Base-by-base conservation (phyloP, 2,113 vertebrate genomes). In the Puntigrus tetrazona region DNA sequence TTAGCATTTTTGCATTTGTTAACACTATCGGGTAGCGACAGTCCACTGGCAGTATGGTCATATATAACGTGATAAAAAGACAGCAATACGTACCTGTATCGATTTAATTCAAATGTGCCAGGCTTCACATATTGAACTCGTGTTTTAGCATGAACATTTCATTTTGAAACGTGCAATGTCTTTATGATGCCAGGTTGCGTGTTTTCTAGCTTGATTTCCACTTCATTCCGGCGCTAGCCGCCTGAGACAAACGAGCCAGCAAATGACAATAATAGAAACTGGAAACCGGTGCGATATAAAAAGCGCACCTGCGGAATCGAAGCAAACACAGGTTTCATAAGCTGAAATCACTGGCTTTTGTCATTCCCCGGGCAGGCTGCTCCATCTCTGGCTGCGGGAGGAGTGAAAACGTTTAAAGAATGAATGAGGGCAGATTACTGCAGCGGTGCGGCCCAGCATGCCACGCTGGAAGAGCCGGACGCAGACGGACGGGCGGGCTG, bases 331-430 rank as follows among this genome's bases (percentile, higher is more conserved):
- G 43, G 41, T 78, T 69, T 63, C 57, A 57, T 82, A 52, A 65
- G 38, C 78, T 85, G 75, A 83, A 83, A 82, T 74, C 72, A 63
- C 86, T 73, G 20, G 11, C 77, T 75, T 69, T 47, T 27, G 55
- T n/a, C 52, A 20, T 78, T 82, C 27, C 75, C 41, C 59, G 81
- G 45, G 67, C 69, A 80, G 67, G 84, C 36, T 76, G 61, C 36
- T 75, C 55, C n/a, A 18, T 75, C 67, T 55, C 29, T 67, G 43
- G 41, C 16, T 47, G 25, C n/a, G 14, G 38, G n/a, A 74, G 72
- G 25, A 75, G 43, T 9, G n/a, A 31, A 75, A 31, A 20, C 7
- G 72, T 50, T 50, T 75, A 29, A 80, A 69, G 36, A 67, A 73
- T 69, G 36, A 67, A 73, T 47, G 50, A 69, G n/a, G 61, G 50